A percentile compares a stretch with the other conserved stretches of the same genome.
Conservation (phyloP, 1,140 invertebrate species). For the Pseudomyrmex dendroicus region DNA sequence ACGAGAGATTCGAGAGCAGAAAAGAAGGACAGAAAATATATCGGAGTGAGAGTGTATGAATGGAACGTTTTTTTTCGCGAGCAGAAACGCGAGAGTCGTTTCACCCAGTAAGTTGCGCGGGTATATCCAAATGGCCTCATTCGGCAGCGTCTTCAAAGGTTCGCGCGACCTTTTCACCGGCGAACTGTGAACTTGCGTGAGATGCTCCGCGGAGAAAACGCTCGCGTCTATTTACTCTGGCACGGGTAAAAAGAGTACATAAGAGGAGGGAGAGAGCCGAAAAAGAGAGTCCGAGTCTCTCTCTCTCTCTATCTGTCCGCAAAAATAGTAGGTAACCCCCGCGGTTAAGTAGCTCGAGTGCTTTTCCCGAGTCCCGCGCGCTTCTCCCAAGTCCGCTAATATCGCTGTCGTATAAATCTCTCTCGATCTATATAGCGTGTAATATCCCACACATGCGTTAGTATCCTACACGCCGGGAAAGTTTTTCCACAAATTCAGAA, state of each 20-base stretch:
- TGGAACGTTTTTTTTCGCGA: conserved; percentile 4
- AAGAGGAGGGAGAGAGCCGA: conserved; percentile 18
- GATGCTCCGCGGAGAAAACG: conserved; percentile 70
- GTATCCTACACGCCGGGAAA: conserved; percentile 47
- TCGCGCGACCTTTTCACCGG: conserved; percentile 68
- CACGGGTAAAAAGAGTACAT: conserved; percentile 24
- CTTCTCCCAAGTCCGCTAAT: conserved; percentile 58
- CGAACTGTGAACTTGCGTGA: conserved; percentile 47
- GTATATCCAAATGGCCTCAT: conserved; percentile 64
- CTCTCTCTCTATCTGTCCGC: no score
- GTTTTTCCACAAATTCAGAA: not conserved
- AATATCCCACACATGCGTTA: conserved; percentile 28
- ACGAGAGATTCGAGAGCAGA: not conserved
- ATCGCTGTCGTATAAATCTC: conserved; percentile 67
- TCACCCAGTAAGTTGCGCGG: conserved; percentile 50
- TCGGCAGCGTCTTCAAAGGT: conserved; percentile 60
- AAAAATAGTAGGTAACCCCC: not conserved
- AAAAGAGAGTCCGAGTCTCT: not conserved
- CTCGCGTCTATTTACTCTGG: conserved; percentile 67
- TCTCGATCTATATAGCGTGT: conserved; percentile 59
- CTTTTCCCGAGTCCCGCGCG: conserved; percentile 60
- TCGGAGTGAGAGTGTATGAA: not conserved
- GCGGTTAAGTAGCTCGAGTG: conserved; percentile 49
- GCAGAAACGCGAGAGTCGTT: conserved; percentile 35
- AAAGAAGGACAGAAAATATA: not conserved